Base-by-base conservation (phyloP, 1,140 invertebrate species). In the Drosophila punjabiensis region DNA sequence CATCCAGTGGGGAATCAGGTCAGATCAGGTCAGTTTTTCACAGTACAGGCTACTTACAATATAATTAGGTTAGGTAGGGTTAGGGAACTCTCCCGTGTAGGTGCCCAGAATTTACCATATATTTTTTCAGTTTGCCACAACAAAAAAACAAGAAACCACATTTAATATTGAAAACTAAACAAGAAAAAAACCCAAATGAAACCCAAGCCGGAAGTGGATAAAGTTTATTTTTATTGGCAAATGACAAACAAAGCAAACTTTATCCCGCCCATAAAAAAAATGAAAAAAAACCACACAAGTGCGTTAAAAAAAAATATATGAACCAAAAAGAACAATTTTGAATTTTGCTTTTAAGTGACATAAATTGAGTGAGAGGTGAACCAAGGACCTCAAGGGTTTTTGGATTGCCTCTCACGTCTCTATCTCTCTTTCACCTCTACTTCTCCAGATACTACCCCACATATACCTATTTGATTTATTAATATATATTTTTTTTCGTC, bases 301-400 rank as follows among this genome's bases (percentile, higher is more conserved):
- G 85, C 85, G 85, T 89, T 89, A 89, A 89, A 89, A 84, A 79
- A 76, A 61, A 75, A 66, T 30, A 50, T 50, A 85, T 77, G 52
- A 67, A 66, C 70, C 67, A 59, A 56, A 55, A 63, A 58, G 45
- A 70, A 70, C 8, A 61, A 87, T 70, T 83, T 91, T 91, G 87
- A 91, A 91, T 91, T 91, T 91, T 91, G 87, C 87, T 91, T 88
- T 91, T 84, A 91, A 91, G 83, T 87, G 79, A 70, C 70, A 66
- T 32, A 59, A 39, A 71, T 48, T 24, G 65, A 56, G 52, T 53
- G 47, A 62, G 69, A 75, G 81, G 75, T 10, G 45, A 67, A n/a
- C 30, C 45, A 30, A 75, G 37, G 3, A 14, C 37, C 41, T n/a
- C 33, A 48, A 47, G 4, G 32, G 37, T 14, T 16, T 28, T 41